phyloP scores from a whole-genome alignment of 2,888 invertebrate species.

The Nomada fabriciana region DNA sequence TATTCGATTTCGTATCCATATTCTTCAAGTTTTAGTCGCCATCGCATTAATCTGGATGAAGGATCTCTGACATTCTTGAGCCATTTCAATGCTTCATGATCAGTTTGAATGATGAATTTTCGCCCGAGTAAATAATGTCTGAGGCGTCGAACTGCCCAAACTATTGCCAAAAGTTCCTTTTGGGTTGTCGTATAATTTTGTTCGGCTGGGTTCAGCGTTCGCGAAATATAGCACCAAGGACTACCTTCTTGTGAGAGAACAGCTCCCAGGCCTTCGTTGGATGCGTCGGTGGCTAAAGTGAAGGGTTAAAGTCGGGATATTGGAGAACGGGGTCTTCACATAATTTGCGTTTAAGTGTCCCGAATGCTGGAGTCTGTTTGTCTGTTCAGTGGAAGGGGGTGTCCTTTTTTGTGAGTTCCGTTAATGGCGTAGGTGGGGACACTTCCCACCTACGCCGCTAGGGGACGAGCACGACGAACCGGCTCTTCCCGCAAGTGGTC shows the following conservation, averaged over 20 bases:
- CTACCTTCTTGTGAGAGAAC: background rate
- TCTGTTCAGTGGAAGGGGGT: background rate
- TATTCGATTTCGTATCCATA: background rate
- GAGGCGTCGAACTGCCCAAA: background rate
- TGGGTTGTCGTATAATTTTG: background rate
- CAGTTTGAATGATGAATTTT: constrained; percentile 3
- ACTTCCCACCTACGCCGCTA: too few species aligned
- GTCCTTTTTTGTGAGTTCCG: constrained; percentile 16
- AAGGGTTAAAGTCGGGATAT: constrained; percentile 27
- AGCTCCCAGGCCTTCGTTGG: constrained; percentile 1
- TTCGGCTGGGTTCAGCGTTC: background rate
- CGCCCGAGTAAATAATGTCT: constrained; percentile 5
- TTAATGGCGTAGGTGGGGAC: too few species aligned
- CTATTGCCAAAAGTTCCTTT: constrained; percentile 13
- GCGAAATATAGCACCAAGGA: background rate
- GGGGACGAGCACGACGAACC: too few species aligned
- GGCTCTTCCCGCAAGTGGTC: too few species aligned
- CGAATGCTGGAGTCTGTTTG: background rate
- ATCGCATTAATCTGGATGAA: background rate
- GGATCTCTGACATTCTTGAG: background rate
- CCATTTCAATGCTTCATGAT: background rate
- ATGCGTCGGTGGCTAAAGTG: constrained; percentile 7
- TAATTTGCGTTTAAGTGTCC: constrained; percentile 3
- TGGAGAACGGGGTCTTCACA: background rate
- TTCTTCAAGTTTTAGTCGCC: background rate